Percentiles rank a stretch among this genome's conserved stretches.
phyloP scores from a whole-genome alignment of 2,888 invertebrate genomes.

The Schizaphis graminum region DNA sequence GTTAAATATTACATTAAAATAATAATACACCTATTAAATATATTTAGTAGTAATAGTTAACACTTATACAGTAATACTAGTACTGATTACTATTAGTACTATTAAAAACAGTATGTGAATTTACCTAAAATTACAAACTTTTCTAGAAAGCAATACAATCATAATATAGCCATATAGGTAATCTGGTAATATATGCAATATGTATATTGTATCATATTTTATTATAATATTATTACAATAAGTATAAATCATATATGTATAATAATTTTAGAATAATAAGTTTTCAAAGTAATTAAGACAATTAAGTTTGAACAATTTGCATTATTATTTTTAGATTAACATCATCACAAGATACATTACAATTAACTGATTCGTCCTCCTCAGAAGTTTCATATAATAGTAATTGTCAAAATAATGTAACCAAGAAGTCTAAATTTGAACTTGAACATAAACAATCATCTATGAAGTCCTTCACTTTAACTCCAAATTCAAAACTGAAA shows the following conservation, averaged over 20 bases:
- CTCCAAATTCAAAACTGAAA: constrained; percentile 14
- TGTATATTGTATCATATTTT: neutral
- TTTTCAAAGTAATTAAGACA: neutral
- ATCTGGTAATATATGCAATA: neutral
- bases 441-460: neutral
- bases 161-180: neutral
- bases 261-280: neutral
- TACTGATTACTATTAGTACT: neutral
- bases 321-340: constrained; percentile 6
- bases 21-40: neutral
- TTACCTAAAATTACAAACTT: neutral
- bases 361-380: neutral
- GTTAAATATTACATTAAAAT: neutral
- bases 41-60: neutral
- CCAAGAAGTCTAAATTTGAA: neutral
- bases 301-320: neutral
- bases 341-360: neutral
- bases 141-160: neutral
- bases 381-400: constrained; percentile 1
- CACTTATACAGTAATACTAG: neutral
- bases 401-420: neutral
- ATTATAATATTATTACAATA: neutral
- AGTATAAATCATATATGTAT: neutral
- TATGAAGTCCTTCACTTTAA: constrained; percentile 13
- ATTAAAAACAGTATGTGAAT: neutral